Evolutionary conservation across 1,140 invertebrate species (phyloP), one percentile per base, ranked within the genome.

Genomic region (Brachionus paranguensis): DNA sequence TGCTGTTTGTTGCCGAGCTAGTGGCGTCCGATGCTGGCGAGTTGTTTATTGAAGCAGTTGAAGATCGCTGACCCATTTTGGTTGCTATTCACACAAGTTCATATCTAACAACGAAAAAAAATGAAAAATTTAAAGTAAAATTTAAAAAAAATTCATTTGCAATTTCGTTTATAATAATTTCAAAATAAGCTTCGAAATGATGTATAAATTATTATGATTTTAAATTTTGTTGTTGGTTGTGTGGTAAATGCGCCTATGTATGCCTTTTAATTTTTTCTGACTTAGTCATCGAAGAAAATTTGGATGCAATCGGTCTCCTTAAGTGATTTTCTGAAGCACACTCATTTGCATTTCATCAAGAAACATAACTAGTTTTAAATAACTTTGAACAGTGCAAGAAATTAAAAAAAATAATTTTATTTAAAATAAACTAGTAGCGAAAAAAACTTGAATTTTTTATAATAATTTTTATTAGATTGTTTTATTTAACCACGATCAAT

Each of bases 101-200:
- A 41, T 72, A 41, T 43, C 41, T 72, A 43, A 72, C 17, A 72
- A 41, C 17, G 20, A 20, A 72, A 72, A 43, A 11, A 72, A 72
- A 41, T 43, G 29, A 33, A 33, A 68, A 24, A 29, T 14, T 33
- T 6, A 68, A 68, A 68, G 20, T 33, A 68, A 68, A 68, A 65
- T 27, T 12, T 29, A 65, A 68, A 68, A 24, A 41, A 68, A 68
- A 29, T 68, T 72, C 17, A 43, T 41, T 24, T 72, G 65, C 27
- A 68, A 68, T 72, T 72, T 72, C 68, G 68, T 72, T 72, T 72
- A 72, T 72, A 72, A 72, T 72, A 72, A 72, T 72, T 72, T 72
- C 0, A 45, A 68, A 72, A 72, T 43, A 72, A 72, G 68, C 68
- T 72, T 72, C 33, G 20, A 72, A 72, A 43, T 43, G n/a, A 72